Percentiles rank a stretch among this genome's conserved stretches.
These are phyloP conservation scores for Saguinus midas DNA, from an alignment of 2,113 vertebrate species.

Conservation along the genomic window DNA sequence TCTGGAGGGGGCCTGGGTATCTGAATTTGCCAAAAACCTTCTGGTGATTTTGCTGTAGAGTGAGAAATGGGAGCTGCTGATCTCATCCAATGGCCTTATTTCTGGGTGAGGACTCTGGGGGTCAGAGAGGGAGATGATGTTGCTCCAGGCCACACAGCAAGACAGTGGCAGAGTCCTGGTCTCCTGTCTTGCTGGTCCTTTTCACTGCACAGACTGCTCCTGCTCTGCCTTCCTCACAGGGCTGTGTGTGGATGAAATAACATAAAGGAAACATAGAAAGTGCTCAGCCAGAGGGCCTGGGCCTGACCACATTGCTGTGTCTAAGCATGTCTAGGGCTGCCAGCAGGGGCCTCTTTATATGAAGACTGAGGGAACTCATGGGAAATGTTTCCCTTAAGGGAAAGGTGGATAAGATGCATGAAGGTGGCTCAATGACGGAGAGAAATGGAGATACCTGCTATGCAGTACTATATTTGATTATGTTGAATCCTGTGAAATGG, in stretches of 20 bases:
- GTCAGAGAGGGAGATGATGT: neutral
- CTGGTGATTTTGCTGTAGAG: neutral
- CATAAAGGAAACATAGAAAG: neutral
- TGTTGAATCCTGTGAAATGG: neutral
- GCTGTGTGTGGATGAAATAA: neutral
- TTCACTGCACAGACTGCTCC: fast-evolving
- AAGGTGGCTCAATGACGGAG: neutral
- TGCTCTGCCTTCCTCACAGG: neutral
- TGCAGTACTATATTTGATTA: neutral
- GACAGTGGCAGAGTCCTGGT: neutral
- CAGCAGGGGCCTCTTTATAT: neutral
- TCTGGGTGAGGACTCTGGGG: neutral
- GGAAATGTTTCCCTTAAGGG: neutral
- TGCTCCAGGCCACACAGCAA: neutral
- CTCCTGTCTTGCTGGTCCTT: neutral
- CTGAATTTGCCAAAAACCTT: neutral
- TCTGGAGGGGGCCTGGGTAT: neutral
- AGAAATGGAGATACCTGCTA: neutral
- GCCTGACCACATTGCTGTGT: no score
- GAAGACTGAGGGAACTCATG: neutral
- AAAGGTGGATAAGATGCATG: neutral
- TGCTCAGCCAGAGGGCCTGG: neutral
- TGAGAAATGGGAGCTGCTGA: neutral
- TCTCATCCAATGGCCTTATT: neutral
- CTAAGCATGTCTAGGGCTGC: neutral